Evolutionary conservation across 2,888 invertebrate genomes (phyloP).

Genomic region (Oeneis ivallda): DNA sequence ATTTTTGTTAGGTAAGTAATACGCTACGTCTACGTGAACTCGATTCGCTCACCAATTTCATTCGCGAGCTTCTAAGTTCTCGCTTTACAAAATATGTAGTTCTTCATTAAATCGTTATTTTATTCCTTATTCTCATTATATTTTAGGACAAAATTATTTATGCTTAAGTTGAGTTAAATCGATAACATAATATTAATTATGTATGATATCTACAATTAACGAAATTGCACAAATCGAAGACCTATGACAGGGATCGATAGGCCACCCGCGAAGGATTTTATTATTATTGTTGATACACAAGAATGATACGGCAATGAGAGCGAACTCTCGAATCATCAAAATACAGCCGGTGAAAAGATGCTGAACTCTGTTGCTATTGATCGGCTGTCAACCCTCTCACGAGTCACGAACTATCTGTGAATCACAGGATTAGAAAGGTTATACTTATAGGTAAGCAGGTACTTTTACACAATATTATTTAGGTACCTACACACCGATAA

Average conservation of each 20-base stretch:
- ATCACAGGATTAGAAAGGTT: slow-evolving; percentile 20
- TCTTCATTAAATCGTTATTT: no score
- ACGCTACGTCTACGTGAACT: no score
- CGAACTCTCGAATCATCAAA: slow-evolving; percentile 66
- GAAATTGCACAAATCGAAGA: slow-evolving; percentile 13
- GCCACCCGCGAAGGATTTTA: slow-evolving; percentile 65
- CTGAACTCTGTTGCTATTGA: slow-evolving; percentile 64
- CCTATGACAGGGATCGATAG: slow-evolving; percentile 33
- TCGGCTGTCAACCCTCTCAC: slow-evolving; percentile 45
- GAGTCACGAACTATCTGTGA: slow-evolving; percentile 57
- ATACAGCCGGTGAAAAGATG: slow-evolving; percentile 66
- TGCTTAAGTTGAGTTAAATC: neutral
- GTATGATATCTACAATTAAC: neutral
- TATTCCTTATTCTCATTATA: no score
- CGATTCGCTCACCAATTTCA: no score
- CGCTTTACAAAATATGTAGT: no score
- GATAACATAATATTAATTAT: neutral
- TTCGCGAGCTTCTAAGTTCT: no score
- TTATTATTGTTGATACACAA: slow-evolving; percentile 43
- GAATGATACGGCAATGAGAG: slow-evolving; percentile 52
- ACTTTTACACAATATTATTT: no score
- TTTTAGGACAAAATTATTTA: no score
- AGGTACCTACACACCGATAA: no score
- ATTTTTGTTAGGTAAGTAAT: no score
- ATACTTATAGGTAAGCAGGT: no score